phyloP scores from a whole-genome alignment of 2,113 vertebrate species.

The Trichomycterus rosablanca region DNA sequence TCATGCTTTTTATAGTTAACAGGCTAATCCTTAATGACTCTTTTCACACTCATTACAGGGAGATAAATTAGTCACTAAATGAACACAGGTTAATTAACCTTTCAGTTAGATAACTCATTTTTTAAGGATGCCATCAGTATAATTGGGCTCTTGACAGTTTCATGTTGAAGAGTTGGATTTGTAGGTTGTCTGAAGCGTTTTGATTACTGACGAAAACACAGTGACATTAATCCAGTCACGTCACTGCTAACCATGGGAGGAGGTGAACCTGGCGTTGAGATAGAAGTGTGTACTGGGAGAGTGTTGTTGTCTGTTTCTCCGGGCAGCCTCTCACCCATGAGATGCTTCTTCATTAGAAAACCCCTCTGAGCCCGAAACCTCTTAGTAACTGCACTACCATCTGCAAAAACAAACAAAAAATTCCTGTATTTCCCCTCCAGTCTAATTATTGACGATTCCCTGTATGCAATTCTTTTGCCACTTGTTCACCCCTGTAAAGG shows the following conservation, averaged over 20 bases:
- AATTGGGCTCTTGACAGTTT: slow-evolving; percentile 25
- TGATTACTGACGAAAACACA: neutral
- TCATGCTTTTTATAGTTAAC: slow-evolving; percentile 34
- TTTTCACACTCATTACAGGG: slow-evolving; percentile 38
- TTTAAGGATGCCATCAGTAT: slow-evolving; percentile 30
- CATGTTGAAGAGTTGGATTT: neutral
- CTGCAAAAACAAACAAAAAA: too few species aligned
- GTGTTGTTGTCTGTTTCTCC: too few species aligned
- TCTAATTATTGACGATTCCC: too few species aligned
- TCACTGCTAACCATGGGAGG: neutral
- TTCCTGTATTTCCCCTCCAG: too few species aligned
- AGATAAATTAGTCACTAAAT: slow-evolving; percentile 41
- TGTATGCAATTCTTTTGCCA: too few species aligned
- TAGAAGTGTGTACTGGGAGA: neutral
- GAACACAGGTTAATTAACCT: slow-evolving; percentile 47
- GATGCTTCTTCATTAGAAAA: too few species aligned
- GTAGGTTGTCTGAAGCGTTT: neutral
- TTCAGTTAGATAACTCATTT: slow-evolving; percentile 35
- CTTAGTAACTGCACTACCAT: too few species aligned
- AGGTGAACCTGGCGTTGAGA: neutral
- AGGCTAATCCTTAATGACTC: slow-evolving; percentile 37
- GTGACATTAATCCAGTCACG: neutral
- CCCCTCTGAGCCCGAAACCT: too few species aligned
- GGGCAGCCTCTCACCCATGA: too few species aligned
- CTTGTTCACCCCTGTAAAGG: too few species aligned